These are phyloP conservation scores for Gymnothorax javanicus DNA, from an alignment of 2,797 vertebrate genomes.

Conservation along the genomic window DNA sequence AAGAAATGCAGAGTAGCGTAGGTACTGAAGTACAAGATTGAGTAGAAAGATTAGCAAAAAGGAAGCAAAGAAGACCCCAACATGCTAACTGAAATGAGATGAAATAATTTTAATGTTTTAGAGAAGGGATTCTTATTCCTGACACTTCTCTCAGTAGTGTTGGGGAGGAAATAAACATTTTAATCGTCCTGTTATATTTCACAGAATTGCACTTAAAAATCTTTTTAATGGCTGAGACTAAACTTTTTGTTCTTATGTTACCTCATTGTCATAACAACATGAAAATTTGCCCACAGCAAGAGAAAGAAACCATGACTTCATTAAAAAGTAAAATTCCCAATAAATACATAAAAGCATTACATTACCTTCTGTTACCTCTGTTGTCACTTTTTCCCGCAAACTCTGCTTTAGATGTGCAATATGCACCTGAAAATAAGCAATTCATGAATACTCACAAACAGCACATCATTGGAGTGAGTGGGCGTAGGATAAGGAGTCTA, in stretches of 20 bases:
- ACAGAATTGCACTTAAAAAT: not conserved
- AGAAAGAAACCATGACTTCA: not conserved
- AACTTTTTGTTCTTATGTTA: not conserved
- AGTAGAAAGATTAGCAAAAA: no score
- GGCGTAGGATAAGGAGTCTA: no score
- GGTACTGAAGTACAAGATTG: no score
- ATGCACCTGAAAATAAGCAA: not conserved
- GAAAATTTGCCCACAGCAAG: not conserved
- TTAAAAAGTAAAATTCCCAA: slow-evolving; percentile 3
- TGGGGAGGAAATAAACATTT: no score
- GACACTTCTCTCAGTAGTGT: no score
- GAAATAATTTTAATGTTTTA: no score
- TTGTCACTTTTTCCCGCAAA: slow-evolving; percentile 18
- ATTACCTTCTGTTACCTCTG: not conserved
- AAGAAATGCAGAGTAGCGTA: no score
- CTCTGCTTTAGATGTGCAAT: not conserved
- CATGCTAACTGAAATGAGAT: no score
- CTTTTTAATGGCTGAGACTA: not conserved
- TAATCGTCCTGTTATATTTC: not conserved
- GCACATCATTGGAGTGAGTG: no score
- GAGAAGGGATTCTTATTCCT: no score
- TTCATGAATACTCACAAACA: not conserved
- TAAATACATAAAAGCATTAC: slow-evolving; percentile 25
- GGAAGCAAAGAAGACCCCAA: no score
- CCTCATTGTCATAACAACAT: not conserved